phyloP scores from a whole-genome alignment of 2,797 vertebrate genomes.

The Hippocampus kuda region DNA sequence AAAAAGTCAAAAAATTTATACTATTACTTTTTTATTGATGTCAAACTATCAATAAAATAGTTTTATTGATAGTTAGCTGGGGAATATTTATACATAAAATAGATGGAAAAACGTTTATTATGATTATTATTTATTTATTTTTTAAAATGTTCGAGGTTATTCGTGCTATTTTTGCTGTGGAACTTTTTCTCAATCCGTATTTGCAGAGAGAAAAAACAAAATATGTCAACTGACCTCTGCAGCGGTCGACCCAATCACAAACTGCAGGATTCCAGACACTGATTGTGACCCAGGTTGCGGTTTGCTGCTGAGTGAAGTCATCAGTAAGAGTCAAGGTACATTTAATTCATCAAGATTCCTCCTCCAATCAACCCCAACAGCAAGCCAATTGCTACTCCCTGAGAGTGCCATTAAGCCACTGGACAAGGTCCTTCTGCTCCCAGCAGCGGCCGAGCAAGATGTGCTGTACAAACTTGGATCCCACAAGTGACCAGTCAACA shows the following conservation, averaged over 20 bases:
- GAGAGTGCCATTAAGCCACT: conserved; percentile 46
- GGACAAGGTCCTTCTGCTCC: conserved; percentile 21
- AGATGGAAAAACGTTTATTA: conserved; percentile 18
- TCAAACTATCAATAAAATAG: no score
- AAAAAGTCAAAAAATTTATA: not conserved
- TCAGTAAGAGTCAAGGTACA: conserved; percentile 58
- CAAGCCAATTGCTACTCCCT: conserved; percentile 39
- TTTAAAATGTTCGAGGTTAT: conserved; percentile 9
- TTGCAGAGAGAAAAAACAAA: not conserved
- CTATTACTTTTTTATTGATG: not conserved
- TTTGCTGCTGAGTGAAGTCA: conserved; percentile 54
- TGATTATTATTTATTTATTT: no score
- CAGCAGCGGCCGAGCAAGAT: conserved; percentile 11
- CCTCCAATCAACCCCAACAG: conserved; percentile 50
- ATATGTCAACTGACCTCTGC: conserved; percentile 46
- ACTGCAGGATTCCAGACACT: conserved; percentile 31
- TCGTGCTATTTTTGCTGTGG: conserved; percentile 21
- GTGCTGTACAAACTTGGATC: conserved; percentile 17
- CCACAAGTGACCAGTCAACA: not conserved
- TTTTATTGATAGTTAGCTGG: no score
- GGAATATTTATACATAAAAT: not conserved
- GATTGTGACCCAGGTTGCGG: conserved; percentile 33
- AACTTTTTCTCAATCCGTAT: conserved; percentile 8
- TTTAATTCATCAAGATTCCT: conserved; percentile 58
- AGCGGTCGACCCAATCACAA: conserved; percentile 40